phyloP scores from a whole-genome alignment of 2,888 invertebrate species.

The Chirona hameri region DNA sequence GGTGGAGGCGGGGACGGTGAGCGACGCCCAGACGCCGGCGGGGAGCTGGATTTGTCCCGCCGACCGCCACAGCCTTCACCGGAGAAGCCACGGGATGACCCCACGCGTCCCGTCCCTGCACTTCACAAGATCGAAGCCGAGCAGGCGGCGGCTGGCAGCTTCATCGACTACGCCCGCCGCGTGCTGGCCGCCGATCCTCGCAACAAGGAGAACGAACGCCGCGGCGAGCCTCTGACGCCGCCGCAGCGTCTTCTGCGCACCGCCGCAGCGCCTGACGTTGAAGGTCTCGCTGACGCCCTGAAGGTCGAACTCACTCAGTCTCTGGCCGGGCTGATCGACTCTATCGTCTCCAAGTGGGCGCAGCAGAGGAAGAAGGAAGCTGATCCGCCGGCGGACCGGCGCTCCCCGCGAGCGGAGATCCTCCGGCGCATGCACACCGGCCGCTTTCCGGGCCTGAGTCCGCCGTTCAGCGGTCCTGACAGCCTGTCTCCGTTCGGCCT shows the following conservation, averaged over 20 bases:
- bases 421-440: slow-evolving; percentile 22
- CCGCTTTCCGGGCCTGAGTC: background rate
- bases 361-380: slow-evolving; percentile 62
- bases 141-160: slow-evolving; percentile 52
- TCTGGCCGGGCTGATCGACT: slow-evolving; percentile 78
- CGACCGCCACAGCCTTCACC: background rate
- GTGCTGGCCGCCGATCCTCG: slow-evolving; percentile 29
- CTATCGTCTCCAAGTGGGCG: slow-evolving; percentile 65
- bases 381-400: background rate
- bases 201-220: slow-evolving; percentile 26
- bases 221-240: background rate
- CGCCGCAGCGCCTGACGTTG: slow-evolving; percentile 72
- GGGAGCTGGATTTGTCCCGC: slow-evolving; percentile 14
- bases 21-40: background rate
- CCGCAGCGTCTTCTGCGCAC: slow-evolving; percentile 33
- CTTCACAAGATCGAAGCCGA: slow-evolving; percentile 39
- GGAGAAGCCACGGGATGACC: slow-evolving; percentile 63
- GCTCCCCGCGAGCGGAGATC: slow-evolving; percentile 13
- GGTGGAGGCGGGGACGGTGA: background rate
- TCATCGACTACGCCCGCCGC: slow-evolving; percentile 39
- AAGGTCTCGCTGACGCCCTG: slow-evolving; percentile 82
- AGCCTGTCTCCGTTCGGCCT: slow-evolving; percentile 28
- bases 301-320: slow-evolving; percentile 86
- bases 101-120: slow-evolving; percentile 46
- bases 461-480: slow-evolving; percentile 39